These are phyloP conservation scores for Caerostris extrusa DNA, from an alignment of 1,140 invertebrate genomes.

Conservation along the genomic window DNA sequence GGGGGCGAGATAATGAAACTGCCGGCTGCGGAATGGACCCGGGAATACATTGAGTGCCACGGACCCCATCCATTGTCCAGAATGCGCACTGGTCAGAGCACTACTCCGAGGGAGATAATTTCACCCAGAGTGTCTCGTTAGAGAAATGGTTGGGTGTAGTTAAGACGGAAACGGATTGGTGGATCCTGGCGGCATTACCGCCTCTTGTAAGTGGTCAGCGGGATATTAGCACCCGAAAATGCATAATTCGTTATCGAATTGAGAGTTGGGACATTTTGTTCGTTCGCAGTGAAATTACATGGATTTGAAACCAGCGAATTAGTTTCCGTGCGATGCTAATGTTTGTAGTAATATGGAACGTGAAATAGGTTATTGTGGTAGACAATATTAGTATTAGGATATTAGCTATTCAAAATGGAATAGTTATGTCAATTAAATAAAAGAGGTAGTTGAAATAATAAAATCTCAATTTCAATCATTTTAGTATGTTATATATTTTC, in stretches of 20 bases:
- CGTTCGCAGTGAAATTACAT: no score
- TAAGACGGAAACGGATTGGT: constrained; percentile 25
- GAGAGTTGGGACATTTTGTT: neutral
- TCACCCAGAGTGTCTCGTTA: neutral
- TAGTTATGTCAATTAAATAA: no score
- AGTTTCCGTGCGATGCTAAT: no score
- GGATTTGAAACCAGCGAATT: no score
- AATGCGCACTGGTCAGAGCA: neutral
- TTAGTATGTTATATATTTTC: no score
- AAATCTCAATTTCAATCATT: no score
- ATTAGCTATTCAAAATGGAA: no score
- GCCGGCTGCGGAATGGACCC: neutral
- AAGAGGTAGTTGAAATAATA: no score
- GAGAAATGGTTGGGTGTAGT: constrained; percentile 6
- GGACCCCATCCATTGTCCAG: constrained; percentile 46
- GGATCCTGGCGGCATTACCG: neutral
- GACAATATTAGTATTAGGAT: no score
- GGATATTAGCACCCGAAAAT: neutral
- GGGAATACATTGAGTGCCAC: constrained; percentile 4
- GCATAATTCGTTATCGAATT: neutral
- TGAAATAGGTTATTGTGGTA: no score
- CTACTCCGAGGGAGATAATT: constrained; percentile 1
- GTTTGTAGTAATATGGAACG: no score
- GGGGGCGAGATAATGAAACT: constrained; percentile 57
- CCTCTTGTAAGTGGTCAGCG: neutral